A percentile compares a stretch with the other conserved stretches of the same genome.
Evolutionary conservation across 2,888 invertebrate genomes (phyloP).

Genomic region (Melieria omissa): DNA sequence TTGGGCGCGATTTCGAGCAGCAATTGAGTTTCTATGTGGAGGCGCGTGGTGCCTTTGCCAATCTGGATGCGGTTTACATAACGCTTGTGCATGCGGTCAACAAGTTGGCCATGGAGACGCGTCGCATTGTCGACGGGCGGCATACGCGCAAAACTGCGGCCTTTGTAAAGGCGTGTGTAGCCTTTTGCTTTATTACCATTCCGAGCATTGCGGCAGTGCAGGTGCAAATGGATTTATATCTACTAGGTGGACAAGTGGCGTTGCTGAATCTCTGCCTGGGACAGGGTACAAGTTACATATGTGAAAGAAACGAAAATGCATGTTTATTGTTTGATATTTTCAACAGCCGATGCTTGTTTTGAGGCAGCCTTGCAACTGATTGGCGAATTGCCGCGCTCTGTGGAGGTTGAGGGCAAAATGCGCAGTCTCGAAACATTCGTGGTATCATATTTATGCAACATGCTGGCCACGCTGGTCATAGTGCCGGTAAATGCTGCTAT

Average conservation of each 20-base stretch:
- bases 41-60: constrained; percentile 88
- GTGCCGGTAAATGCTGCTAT: constrained; percentile 74
- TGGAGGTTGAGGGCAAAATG: constrained; percentile 80
- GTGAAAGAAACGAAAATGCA: background rate
- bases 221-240: constrained; percentile 83
- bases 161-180: constrained; percentile 93
- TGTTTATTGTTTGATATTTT: background rate
- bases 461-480: constrained; percentile 83
- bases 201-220: constrained; percentile 91
- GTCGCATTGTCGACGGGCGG: constrained; percentile 73
- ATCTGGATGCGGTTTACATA: constrained; percentile 87
- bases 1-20: constrained; percentile 88
- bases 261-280: constrained; percentile 89
- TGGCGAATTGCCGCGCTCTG: constrained; percentile 78
- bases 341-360: constrained; percentile 89
- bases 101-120: constrained; percentile 77
- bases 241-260: constrained; percentile 89
- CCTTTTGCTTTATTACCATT: constrained; percentile 95
- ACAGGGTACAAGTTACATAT: constrained; percentile 74
- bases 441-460: constrained; percentile 77
- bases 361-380: constrained; percentile 87
- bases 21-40: constrained; percentile 95
- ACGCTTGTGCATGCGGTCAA: constrained; percentile 91
- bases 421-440: constrained; percentile 80
- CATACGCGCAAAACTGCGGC: constrained; percentile 84